Conservation (phyloP, 2,113 vertebrate genomes). For the Pomatorhinus ruficollis region DNA sequence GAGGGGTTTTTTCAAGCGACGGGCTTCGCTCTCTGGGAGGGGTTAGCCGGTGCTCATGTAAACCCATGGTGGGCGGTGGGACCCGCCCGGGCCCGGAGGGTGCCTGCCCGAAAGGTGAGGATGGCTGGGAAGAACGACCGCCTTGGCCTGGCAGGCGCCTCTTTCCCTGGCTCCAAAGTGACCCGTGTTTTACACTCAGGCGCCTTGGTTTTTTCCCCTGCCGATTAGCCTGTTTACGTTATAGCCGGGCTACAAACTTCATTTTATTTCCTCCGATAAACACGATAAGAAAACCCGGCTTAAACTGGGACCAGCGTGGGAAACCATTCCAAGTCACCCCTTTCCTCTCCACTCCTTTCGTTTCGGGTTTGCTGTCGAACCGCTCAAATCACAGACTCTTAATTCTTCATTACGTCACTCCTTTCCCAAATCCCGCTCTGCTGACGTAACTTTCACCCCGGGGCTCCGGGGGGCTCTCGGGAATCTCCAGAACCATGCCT, state of each 20-base stretch:
- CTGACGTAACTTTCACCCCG: not conserved
- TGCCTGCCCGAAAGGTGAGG: not conserved
- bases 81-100: not conserved
- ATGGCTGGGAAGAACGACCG: not conserved
- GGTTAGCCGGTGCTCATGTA: not conserved
- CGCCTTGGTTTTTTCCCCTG: not conserved
- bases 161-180: not conserved
- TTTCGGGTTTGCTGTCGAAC: not conserved
- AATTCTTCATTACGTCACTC: not conserved
- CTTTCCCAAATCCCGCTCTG: not conserved
- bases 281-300: not conserved
- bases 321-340: not conserved
- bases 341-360: not conserved
- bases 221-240: conserved; percentile 32
- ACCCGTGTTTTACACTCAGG: conserved; percentile 25
- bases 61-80: not conserved
- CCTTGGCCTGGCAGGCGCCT: not conserved
- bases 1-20: not conserved
- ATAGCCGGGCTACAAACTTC: not conserved
- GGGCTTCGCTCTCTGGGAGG: not conserved
- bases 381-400: not conserved
- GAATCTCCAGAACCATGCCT: not conserved
- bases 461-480: not conserved
- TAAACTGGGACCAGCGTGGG: not conserved
- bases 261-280: conserved; percentile 25